Conservation (phyloP, 2,113 vertebrate species). For the Falcunculus frontatus region DNA sequence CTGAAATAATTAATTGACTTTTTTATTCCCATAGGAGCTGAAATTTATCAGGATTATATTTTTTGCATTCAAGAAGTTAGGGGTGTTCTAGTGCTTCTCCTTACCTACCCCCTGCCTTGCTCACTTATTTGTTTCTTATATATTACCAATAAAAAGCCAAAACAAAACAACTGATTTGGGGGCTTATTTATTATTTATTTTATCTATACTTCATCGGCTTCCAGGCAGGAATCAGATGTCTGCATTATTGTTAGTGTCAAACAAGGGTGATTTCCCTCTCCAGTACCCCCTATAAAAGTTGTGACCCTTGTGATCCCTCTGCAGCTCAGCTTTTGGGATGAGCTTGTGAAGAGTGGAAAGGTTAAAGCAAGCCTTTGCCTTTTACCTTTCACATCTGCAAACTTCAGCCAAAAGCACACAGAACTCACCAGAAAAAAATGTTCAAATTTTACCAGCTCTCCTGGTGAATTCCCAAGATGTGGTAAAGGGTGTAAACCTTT, state of each 20-base stretch:
- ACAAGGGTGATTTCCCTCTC: neutral
- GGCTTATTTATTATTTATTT: neutral
- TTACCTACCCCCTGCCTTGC: rapidly evolving
- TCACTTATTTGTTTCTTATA: neutral
- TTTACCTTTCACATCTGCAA: neutral
- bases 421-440: neutral
- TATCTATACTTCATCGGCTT: rapidly evolving
- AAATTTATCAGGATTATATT: neutral
- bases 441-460: neutral
- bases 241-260: neutral
- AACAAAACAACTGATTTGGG: rapidly evolving
- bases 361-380: neutral
- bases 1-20: neutral
- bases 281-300: neutral
- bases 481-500: neutral
- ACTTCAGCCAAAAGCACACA: neutral
- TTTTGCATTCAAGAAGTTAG: neutral
- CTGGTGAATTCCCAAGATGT: neutral
- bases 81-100: neutral
- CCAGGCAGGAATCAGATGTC: neutral
- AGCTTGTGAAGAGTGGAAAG: neutral
- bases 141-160: neutral
- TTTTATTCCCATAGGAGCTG: neutral
- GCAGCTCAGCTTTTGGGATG: neutral
- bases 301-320: neutral